phyloP scores from a whole-genome alignment of 2,888 invertebrate species.

The Myopa tessellatipennis region DNA sequence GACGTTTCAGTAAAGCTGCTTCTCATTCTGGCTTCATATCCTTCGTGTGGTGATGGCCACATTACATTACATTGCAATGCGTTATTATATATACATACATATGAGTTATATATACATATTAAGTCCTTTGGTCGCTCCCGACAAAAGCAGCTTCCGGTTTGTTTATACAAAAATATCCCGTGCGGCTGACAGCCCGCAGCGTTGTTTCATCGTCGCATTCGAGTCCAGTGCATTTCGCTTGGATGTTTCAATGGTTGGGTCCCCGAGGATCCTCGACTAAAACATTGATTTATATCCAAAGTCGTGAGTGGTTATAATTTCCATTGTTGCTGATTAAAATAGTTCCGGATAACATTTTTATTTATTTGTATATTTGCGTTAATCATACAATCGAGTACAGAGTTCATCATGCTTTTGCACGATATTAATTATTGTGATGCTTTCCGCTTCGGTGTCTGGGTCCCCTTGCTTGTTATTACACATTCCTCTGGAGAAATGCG shows the following conservation, averaged over 20 bases:
- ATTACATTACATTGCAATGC: background rate
- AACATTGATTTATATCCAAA: background rate
- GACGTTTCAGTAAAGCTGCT: constrained; percentile 5
- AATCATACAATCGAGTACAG: background rate
- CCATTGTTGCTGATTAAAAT: background rate
- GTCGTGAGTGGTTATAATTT: background rate
- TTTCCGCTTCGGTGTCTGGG: background rate
- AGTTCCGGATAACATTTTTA: background rate
- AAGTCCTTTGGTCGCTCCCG: background rate
- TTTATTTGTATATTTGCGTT: background rate
- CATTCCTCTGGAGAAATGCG: too few relatives aligned
- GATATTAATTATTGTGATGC: background rate
- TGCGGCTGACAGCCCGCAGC: background rate
- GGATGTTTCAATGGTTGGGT: background rate
- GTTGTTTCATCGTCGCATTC: background rate
- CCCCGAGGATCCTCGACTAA: background rate
- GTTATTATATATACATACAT: background rate
- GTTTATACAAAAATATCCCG: background rate
- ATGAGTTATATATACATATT: background rate
- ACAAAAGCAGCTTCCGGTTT: constrained; percentile 5
- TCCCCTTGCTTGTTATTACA: too few relatives aligned
- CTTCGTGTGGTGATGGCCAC: too few relatives aligned
- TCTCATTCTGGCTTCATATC: background rate
- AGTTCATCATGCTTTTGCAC: background rate
- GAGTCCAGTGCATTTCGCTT: background rate